Conservation (phyloP, 2,113 vertebrate species). For the Cygnus buccinator region DNA sequence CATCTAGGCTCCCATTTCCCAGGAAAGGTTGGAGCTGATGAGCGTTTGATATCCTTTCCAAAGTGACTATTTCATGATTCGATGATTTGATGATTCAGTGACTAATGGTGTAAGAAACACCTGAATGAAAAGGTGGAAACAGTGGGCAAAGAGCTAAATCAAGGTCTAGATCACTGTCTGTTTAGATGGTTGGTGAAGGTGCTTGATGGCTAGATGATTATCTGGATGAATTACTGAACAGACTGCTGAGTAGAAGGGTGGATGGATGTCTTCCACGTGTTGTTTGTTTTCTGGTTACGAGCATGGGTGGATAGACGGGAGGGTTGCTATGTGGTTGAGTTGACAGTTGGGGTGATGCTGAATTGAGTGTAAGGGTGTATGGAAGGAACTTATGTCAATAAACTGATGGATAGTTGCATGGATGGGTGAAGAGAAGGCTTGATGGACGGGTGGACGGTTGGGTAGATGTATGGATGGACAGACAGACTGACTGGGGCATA, state of each 20-base stretch:
- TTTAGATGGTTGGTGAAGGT: too few species aligned
- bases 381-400: neutral
- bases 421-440: neutral
- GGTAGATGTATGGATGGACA: neutral
- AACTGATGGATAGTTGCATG: neutral
- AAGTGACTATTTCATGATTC: too few species aligned
- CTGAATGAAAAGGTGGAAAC: too few species aligned
- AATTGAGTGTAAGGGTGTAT: neutral
- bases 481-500: slow-evolving; percentile 1
- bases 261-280: too few species aligned
- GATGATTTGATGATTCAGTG: too few species aligned
- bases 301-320: neutral
- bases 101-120: too few species aligned
- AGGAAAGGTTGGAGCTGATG: too few species aligned
- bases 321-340: neutral
- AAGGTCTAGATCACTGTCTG: too few species aligned
- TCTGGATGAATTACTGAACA: neutral
- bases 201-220: neutral
- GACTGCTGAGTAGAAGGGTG: neutral
- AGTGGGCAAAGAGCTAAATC: too few species aligned
- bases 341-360: neutral
- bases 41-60: too few species aligned
- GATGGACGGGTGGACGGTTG: neutral
- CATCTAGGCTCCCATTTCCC: too few species aligned
- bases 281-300: too few species aligned